A percentile compares a stretch with the other conserved stretches of the same genome.
These are phyloP conservation scores for Antheraea mylitta DNA, from an alignment of 1,140 invertebrate species.

Conservation along the genomic window DNA sequence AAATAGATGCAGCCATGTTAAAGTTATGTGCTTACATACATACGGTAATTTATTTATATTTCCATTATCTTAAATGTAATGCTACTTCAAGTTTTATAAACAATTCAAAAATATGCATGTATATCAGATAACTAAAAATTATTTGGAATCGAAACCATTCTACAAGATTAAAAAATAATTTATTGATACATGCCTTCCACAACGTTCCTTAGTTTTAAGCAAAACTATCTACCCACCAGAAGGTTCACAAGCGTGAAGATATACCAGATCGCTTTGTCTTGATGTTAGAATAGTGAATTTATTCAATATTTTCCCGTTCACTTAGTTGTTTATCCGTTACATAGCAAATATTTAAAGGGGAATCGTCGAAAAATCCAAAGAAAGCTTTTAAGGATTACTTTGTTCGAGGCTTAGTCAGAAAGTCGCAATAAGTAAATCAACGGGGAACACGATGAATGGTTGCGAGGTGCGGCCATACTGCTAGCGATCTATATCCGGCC, in stretches of 20 bases:
- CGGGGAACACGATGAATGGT: constrained; percentile 3
- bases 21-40: too few species aligned
- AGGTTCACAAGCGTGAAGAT: not conserved
- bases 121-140: too few species aligned
- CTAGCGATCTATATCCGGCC: not conserved
- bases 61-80: too few species aligned
- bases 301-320: not conserved
- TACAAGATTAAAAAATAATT: too few species aligned
- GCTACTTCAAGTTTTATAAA: too few species aligned
- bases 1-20: too few species aligned
- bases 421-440: constrained; percentile 12
- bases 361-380: constrained; percentile 15
- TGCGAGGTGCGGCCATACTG: constrained; percentile 2
- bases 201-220: too few species aligned
- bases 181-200: too few species aligned
- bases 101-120: too few species aligned
- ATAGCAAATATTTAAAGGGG: constrained; percentile 10
- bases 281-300: not conserved
- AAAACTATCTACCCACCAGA: too few species aligned
- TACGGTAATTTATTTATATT: too few species aligned
- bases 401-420: constrained; percentile 17
- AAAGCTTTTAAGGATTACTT: constrained; percentile 26
- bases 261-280: not conserved
- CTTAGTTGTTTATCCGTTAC: not conserved
- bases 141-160: too few species aligned